Evolutionary conservation across 2,113 vertebrate genomes (phyloP).

Genomic region (Axis porcinus): DNA sequence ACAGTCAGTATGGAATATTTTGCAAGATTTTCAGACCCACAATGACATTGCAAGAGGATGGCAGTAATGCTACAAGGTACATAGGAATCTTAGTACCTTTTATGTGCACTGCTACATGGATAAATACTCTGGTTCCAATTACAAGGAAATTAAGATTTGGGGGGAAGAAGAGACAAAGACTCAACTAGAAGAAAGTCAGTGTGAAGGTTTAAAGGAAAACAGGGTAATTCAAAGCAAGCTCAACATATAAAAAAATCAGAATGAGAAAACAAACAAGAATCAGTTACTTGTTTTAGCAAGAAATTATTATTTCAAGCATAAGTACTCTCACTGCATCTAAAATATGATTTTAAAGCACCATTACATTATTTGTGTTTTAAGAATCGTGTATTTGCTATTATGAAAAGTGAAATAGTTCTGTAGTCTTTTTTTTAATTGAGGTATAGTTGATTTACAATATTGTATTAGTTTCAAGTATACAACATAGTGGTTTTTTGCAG

Average conservation of each 20-base stretch:
- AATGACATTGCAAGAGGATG: not conserved
- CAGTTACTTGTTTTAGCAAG: constrained; percentile 10
- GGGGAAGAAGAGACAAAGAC: not conserved
- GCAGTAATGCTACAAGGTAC: not conserved
- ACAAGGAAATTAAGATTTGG: not conserved
- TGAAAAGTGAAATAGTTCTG: not conserved
- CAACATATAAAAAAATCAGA: not conserved
- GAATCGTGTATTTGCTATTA: not conserved
- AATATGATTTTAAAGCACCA: constrained; percentile 6
- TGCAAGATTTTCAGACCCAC: not conserved
- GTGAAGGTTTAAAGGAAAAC: not conserved
- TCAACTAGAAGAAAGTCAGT: not conserved
- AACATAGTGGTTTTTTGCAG: not conserved
- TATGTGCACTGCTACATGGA: not conserved
- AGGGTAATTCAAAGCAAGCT: not conserved
- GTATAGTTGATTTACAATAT: not conserved
- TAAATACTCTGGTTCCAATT: not conserved
- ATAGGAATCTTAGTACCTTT: not conserved
- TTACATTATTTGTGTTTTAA: not conserved
- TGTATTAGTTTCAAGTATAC: not conserved
- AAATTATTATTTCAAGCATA: constrained; percentile 12
- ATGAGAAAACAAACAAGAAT: constrained; percentile 17
- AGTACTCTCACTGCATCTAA: not conserved
- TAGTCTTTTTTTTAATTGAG: not conserved
- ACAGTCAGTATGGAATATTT: not conserved